Conservation (phyloP, 2,113 vertebrate genomes). For the Anser brachyrhynchus region DNA sequence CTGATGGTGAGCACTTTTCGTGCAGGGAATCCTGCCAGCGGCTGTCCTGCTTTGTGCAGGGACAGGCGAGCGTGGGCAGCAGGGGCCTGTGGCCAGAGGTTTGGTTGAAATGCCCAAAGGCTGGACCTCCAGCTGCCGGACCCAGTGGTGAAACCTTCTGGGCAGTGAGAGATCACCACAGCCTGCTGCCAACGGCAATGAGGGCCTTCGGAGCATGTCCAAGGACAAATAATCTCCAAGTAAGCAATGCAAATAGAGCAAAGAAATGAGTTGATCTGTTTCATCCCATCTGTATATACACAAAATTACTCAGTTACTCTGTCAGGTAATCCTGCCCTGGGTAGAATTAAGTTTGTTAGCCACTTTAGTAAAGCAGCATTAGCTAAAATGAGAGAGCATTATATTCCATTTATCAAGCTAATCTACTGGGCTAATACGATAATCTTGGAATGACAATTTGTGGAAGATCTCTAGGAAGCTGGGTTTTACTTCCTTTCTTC, state of each 20-base stretch:
- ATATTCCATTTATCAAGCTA: conserved; percentile 11
- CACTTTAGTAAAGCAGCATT: conserved; percentile 25
- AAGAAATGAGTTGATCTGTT: background rate
- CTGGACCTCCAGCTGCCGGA: background rate
- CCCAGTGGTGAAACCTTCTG: fast-evolving
- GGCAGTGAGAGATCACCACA: fast-evolving
- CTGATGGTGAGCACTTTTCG: background rate
- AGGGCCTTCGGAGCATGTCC: background rate
- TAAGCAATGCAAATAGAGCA: background rate
- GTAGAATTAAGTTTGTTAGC: conserved; percentile 49
- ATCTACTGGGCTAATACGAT: conserved; percentile 26
- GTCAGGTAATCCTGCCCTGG: conserved; percentile 29
- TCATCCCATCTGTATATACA: background rate
- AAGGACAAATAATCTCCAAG: background rate
- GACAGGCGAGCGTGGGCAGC: background rate
- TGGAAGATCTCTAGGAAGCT: background rate
- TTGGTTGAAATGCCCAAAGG: background rate
- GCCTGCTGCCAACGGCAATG: background rate
- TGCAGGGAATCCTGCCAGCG: fast-evolving
- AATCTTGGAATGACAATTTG: conserved; percentile 26
- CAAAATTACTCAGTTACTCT: background rate
- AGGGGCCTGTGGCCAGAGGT: background rate
- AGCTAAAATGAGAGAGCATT: conserved; percentile 22
- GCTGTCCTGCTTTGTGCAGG: fast-evolving
- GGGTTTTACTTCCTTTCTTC: background rate